A percentile compares a stretch with the other conserved stretches of the same genome.
Conservation (phyloP, 2,113 vertebrate species). For the Cebidichthys violaceus region DNA sequence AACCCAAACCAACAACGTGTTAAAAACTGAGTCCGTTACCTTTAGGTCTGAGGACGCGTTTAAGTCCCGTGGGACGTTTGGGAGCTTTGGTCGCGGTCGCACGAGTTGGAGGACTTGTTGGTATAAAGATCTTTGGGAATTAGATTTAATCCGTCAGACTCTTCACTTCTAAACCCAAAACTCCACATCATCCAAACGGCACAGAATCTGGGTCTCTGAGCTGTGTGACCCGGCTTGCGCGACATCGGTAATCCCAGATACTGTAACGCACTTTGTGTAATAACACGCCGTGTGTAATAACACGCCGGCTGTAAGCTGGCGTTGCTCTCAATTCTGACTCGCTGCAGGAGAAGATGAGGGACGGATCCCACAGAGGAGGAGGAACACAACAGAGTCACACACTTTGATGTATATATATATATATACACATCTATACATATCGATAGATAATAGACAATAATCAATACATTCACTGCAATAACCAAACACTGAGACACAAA, state of each 20-base stretch:
- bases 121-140: not conserved
- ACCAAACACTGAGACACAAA: no score
- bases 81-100: no score
- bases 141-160: conserved; percentile 13
- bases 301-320: conserved; percentile 39
- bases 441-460: no score
- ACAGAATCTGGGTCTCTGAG: conserved; percentile 29
- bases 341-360: not conserved
- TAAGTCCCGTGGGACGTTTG: no score
- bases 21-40: no score
- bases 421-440: no score
- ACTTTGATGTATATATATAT: no score
- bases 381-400: not conserved
- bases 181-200: not conserved
- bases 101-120: no score
- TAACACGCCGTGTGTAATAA: no score
- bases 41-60: no score
- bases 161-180: conserved; percentile 12
- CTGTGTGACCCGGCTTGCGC: conserved; percentile 45
- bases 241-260: conserved; percentile 55
- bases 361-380: not conserved
- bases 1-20: no score
- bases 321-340: conserved; percentile 43
- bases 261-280: conserved; percentile 16
- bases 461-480: no score